phyloP scores from a whole-genome alignment of 2,113 vertebrate genomes.

The Malurus elegans region DNA sequence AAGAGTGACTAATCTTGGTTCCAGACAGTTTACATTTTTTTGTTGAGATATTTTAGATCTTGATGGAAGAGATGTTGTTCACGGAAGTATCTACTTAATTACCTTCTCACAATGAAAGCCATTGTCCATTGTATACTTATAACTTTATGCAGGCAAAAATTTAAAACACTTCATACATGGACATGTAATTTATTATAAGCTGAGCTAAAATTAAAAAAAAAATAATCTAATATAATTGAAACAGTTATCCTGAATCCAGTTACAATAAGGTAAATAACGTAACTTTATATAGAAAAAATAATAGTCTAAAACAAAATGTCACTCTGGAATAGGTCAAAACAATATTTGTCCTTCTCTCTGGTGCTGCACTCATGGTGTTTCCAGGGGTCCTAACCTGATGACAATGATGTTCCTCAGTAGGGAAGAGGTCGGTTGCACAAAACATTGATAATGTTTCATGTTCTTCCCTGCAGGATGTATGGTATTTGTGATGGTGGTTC shows the following conservation, averaged over 20 bases:
- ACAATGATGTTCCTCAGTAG: not conserved
- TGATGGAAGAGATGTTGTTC: not conserved
- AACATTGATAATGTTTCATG: fast-evolving
- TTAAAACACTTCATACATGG: not conserved
- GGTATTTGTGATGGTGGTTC: not conserved
- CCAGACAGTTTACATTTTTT: not conserved
- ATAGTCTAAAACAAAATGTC: not conserved
- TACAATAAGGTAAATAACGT: not conserved
- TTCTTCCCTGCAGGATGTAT: not conserved
- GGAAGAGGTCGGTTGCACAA: not conserved
- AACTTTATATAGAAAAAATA: not conserved
- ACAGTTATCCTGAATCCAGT: not conserved
- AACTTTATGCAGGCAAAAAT: not conserved
- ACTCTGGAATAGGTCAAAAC: not conserved
- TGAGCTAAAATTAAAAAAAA: not conserved
- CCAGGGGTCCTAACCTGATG: not conserved
- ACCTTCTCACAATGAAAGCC: not conserved
- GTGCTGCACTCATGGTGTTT: not conserved
- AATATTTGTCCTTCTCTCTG: not conserved
- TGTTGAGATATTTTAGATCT: not conserved
- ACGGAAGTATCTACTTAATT: not conserved
- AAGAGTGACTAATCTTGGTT: not conserved
- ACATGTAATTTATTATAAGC: not conserved
- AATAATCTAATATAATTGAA: not conserved
- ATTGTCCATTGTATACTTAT: not conserved